phyloP scores from a whole-genome alignment of 2,888 invertebrate genomes.

The Nomada goodeniana region DNA sequence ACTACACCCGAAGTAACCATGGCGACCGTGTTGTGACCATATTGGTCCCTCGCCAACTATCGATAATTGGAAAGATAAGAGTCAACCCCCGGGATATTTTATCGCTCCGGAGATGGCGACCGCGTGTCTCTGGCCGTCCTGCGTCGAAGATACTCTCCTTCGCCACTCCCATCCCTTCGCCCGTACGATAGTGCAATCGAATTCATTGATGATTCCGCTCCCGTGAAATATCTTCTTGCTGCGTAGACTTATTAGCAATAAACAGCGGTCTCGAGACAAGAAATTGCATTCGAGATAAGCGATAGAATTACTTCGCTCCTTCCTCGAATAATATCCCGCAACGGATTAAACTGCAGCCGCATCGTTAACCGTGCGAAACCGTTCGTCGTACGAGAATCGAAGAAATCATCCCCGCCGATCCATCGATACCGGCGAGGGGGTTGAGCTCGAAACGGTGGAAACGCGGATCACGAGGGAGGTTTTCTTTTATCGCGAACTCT shows the following conservation, averaged over 20 bases:
- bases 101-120: slow-evolving; percentile 76
- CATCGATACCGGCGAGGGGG: background rate
- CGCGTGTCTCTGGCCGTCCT: slow-evolving; percentile 46
- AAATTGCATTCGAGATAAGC: background rate
- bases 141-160: background rate
- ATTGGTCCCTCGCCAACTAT: slow-evolving; percentile 82
- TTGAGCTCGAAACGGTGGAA: background rate
- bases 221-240: slow-evolving; percentile 10
- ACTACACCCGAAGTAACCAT: slow-evolving; percentile 74
- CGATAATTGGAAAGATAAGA: slow-evolving; percentile 84
- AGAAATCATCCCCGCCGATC: too few relatives aligned
- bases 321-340: too few relatives aligned
- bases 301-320: too few relatives aligned
- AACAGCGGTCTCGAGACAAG: too few relatives aligned
- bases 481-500: slow-evolving; percentile 17
- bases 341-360: too few relatives aligned
- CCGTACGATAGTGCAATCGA: slow-evolving; percentile 23
- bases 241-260: too few relatives aligned
- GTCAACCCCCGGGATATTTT: slow-evolving; percentile 68
- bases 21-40: slow-evolving; percentile 76
- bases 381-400: too few relatives aligned
- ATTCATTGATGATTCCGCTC: slow-evolving; percentile 42
- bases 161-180: background rate
- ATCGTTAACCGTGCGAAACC: too few relatives aligned
- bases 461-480: background rate